These are phyloP conservation scores for Amiota communis DNA, from an alignment of 2,888 invertebrate genomes.

Conservation along the genomic window DNA sequence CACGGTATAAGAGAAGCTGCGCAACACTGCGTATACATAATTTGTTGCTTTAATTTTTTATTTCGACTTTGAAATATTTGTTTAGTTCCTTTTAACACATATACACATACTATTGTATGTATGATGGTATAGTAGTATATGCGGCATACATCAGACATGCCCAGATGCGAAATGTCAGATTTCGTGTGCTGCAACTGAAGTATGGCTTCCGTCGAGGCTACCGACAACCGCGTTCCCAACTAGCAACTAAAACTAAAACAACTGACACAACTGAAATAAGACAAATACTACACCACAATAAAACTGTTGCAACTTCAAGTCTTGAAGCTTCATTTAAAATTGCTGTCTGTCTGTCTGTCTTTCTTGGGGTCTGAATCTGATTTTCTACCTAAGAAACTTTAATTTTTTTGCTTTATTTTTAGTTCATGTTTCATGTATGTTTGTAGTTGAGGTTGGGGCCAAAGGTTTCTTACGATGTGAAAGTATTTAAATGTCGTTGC, in stretches of 20 bases:
- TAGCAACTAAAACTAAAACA: not conserved
- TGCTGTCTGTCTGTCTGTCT: not conserved
- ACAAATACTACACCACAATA: not conserved
- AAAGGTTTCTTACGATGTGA: constrained; percentile 10
- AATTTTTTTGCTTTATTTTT: not conserved
- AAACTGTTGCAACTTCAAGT: not conserved
- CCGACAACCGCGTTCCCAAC: constrained; percentile 37
- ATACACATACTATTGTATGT: not conserved
- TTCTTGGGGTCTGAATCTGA: not conserved
- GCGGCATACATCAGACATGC: constrained; percentile 33
- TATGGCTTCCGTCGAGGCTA: constrained; percentile 66
- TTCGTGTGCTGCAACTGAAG: constrained; percentile 56
- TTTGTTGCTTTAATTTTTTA: no score
- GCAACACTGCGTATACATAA: constrained; percentile 17
- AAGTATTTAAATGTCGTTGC: constrained; percentile 19
- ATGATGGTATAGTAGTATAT: no score
- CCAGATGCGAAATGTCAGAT: constrained; percentile 63
- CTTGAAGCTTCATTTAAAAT: constrained; percentile 17
- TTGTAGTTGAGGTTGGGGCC: not conserved
- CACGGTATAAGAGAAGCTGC: not conserved
- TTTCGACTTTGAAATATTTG: not conserved
- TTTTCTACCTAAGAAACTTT: not conserved
- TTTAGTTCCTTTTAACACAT: not conserved
- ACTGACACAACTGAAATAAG: not conserved
- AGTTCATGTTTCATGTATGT: not conserved